Base-by-base conservation (phyloP, 1,140 invertebrate species). In the Dreissena polymorpha region DNA sequence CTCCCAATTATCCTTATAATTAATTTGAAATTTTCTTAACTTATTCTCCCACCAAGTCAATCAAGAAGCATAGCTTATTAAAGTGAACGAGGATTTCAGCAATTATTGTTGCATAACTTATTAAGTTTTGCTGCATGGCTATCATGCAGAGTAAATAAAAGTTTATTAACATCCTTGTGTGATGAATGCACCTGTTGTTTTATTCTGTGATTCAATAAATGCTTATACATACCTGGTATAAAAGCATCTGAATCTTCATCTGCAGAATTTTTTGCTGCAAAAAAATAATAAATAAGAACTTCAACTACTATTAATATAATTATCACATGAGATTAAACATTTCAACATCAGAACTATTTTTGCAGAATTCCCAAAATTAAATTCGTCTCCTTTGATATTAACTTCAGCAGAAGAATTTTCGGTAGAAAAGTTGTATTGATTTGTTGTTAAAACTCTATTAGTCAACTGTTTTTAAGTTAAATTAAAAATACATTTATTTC, bases 181-280 rank as follows among this genome's bases (percentile, higher is more conserved):
- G 10, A 27, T 10, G 8, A 29, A 29, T 6, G 10, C 21, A 10
- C 10, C 10, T 27, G 10, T 8, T 27, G 18, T 12, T 23, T 10
- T 10, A 25, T 27, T 10, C 10, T 18, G 16, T 25, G 67, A 23
- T 69, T 16, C 50, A 49, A 53, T 51, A 14, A 14, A 16, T 49
- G 14, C 53, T 29, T 6, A 57, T 14, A 75, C 39, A 13, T 68
- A 75, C 81, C 73, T 83, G 71, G 73, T 50, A 83, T 63, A 53
- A 60, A 75, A 6, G 81, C 79, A 81, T 81, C 53, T 12, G 53
- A 55, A 18, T 55, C 79, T 25, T 81, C 79, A 55, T 81, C 79
- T 51, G 55, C 39, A 2, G 69, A 73, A 67, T 27, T 18, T 16
- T 23, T 65, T 12, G 7, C 79, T 81, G 70, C 13, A 72, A 55